Conservation (phyloP, 2,797 vertebrate genomes). For the Centroberyx gerrardi region DNA sequence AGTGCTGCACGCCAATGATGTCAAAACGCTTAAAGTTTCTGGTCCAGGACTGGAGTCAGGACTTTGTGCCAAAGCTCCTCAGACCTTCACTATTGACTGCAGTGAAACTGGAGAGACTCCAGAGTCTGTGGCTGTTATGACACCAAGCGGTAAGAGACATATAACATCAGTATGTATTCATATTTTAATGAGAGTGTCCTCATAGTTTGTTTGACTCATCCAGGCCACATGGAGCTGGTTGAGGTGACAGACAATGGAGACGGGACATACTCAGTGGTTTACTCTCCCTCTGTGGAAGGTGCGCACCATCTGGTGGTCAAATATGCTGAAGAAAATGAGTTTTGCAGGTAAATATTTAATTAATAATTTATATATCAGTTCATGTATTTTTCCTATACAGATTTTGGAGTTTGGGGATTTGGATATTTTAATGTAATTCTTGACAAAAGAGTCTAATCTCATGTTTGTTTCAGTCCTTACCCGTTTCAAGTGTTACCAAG, state of each 20-base stretch:
- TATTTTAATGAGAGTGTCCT: too few relatives aligned
- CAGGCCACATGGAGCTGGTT: constrained; percentile 84
- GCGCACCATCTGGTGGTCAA: constrained; percentile 84
- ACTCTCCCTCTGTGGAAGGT: constrained; percentile 84
- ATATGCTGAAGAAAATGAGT: constrained; percentile 83
- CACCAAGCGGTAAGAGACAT: neutral
- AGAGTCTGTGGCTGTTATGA: constrained; percentile 9
- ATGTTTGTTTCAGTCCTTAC: neutral
- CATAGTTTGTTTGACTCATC: neutral
- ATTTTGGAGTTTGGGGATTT: too few relatives aligned
- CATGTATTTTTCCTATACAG: too few relatives aligned
- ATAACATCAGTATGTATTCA: too few relatives aligned
- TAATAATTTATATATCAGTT: too few relatives aligned
- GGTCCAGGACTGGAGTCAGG: constrained; percentile 81
- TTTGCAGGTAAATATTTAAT: constrained; percentile 75
- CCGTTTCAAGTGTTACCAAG: neutral
- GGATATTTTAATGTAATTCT: too few relatives aligned
- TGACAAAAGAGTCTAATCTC: too few relatives aligned
- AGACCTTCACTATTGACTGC: constrained; percentile 84
- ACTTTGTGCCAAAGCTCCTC: constrained; percentile 81
- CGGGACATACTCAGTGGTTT: constrained; percentile 82
- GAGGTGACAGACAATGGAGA: constrained; percentile 82
- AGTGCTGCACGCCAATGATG: constrained; percentile 20
- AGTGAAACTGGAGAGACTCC: constrained; percentile 84
- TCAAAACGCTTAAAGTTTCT: constrained; percentile 63